phyloP scores from a whole-genome alignment of 2,113 vertebrate species.

The Zootoca vivipara region DNA sequence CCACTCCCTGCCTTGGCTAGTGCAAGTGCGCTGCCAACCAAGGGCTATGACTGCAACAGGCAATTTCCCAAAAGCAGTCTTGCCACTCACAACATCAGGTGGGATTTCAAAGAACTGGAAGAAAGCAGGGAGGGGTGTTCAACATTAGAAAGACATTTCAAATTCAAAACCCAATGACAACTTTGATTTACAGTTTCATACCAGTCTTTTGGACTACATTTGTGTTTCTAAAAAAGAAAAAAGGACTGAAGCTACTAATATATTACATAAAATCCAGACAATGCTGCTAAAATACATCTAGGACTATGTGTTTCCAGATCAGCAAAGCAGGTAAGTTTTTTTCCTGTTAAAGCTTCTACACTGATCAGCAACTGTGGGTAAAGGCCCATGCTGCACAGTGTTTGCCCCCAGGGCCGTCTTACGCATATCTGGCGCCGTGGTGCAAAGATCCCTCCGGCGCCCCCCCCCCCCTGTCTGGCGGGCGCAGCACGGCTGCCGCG shows the following conservation, averaged over 20 bases:
- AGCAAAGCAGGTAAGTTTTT: background rate
- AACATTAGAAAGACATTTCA: background rate
- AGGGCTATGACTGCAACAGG: too few species aligned
- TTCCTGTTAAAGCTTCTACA: background rate
- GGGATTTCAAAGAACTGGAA: too few species aligned
- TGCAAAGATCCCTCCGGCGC: too few species aligned
- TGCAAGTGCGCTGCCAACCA: too few species aligned
- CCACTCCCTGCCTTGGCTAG: too few species aligned
- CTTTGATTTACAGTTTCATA: background rate
- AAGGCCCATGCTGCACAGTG: background rate
- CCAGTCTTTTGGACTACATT: background rate
- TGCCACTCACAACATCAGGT: background rate
- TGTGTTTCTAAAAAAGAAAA: background rate
- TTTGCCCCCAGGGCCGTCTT: too few species aligned
- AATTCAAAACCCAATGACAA: background rate
- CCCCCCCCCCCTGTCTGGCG: too few species aligned
- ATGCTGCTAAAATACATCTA: background rate
- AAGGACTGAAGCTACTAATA: background rate
- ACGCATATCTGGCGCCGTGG: too few species aligned
- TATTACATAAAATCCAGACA: background rate
- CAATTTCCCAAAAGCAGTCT: background rate
- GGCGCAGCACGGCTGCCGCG: too few species aligned
- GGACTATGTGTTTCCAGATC: background rate
- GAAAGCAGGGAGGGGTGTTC: background rate
- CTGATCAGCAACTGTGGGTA: background rate